A percentile compares a stretch with the other conserved stretches of the same genome.
Evolutionary conservation across 2,888 invertebrate genomes (phyloP).

Genomic region (Temnothorax rugatulus): DNA sequence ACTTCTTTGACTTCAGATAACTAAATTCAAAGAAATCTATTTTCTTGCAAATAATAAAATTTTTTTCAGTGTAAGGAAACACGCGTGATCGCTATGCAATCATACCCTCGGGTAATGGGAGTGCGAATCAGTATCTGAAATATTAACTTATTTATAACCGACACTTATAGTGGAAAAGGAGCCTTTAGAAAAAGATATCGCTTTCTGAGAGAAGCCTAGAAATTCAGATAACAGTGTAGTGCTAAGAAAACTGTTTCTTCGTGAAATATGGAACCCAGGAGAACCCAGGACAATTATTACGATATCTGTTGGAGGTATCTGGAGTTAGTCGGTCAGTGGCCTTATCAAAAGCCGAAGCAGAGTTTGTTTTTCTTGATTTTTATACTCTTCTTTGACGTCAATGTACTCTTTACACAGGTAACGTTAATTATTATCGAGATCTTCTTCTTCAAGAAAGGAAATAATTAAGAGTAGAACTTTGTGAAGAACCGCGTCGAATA

Average conservation of each 20-base stretch:
- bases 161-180: not conserved
- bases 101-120: not conserved
- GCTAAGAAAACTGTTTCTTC: not conserved
- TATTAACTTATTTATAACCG: not conserved
- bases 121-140: not conserved
- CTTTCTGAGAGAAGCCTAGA: not conserved
- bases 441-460: not conserved
- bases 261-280: not conserved
- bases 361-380: not conserved
- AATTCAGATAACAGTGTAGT: not conserved
- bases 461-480: not conserved
- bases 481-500: not conserved
- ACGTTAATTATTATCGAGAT: not conserved
- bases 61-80: no score
- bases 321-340: conserved; percentile 17
- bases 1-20: no score
- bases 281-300: not conserved
- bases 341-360: conserved; percentile 16
- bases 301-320: not conserved
- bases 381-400: not conserved
- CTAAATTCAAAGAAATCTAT: no score
- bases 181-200: not conserved
- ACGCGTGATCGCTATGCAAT: not conserved
- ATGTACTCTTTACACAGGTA: not conserved
- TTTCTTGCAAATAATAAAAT: no score